phyloP scores from a whole-genome alignment of 1,140 invertebrate genomes.

The Lordiphosa collinella region DNA sequence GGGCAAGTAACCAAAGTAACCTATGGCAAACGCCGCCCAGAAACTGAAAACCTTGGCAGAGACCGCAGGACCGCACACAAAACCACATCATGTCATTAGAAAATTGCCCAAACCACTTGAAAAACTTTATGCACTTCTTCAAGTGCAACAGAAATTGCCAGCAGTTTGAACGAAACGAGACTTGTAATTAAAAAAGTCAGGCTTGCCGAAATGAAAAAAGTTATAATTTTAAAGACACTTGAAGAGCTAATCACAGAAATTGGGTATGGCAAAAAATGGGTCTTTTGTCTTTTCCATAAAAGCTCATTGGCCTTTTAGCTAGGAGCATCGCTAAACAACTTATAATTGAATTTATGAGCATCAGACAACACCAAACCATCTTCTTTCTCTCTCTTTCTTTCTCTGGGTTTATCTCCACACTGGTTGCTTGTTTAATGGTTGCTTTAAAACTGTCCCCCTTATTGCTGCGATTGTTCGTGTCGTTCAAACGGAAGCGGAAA shows the following conservation, averaged over 20 bases:
- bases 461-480: conserved; percentile 1
- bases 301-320: conserved; percentile 2
- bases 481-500: conserved; percentile 42
- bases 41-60: neutral
- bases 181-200: conserved; percentile 46
- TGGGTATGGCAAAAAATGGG: too few species aligned
- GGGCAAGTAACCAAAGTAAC: conserved; percentile 16
- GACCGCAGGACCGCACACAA: conserved; percentile 12
- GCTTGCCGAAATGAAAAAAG: conserved; percentile 16
- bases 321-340: conserved; percentile 38
- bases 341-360: conserved; percentile 58
- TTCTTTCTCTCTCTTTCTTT: conserved; percentile 26
- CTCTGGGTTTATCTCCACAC: too few species aligned
- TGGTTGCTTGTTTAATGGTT: conserved; percentile 33
- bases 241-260: too few species aligned
- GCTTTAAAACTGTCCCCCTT: conserved; percentile 27
- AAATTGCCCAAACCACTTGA: conserved; percentile 67
- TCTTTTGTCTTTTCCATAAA: neutral
- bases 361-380: conserved; percentile 29
- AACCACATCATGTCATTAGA: conserved; percentile 65
- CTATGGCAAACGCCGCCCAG: conserved; percentile 5
- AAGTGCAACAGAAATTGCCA: conserved; percentile 70
- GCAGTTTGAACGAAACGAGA: conserved; percentile 37
- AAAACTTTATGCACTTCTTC: conserved; percentile 60
- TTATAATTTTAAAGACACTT: conserved; percentile 21